phyloP scores from a whole-genome alignment of 2,113 vertebrate species.

The Silurus asotus region DNA sequence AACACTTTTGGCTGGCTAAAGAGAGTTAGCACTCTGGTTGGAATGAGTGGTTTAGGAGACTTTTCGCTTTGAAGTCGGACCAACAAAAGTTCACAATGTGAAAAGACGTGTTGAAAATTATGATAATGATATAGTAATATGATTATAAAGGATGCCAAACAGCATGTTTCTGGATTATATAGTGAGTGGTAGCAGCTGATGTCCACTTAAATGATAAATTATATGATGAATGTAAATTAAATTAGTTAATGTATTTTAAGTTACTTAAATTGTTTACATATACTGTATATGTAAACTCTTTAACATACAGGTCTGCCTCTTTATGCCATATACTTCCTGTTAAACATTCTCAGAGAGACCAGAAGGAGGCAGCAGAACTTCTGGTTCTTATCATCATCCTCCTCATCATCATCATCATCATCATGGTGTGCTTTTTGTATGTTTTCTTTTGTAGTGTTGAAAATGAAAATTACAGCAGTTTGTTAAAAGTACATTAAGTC shows the following conservation, averaged over 20 bases:
- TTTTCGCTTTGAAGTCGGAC: no score
- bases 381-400: not conserved
- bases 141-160: not conserved
- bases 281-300: not conserved
- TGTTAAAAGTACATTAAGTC: not conserved
- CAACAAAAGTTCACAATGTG: no score
- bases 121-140: no score
- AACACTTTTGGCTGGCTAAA: not conserved
- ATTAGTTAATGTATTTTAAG: no score
- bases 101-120: no score
- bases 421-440: not conserved
- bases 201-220: no score
- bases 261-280: no score
- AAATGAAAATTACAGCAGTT: not conserved
- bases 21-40: not conserved
- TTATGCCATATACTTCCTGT: not conserved
- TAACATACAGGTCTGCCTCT: not conserved
- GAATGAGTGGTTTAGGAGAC: no score
- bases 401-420: not conserved
- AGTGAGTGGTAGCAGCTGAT: not conserved
- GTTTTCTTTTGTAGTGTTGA: not conserved
- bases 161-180: not conserved
- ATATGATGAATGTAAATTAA: no score
- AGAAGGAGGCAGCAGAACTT: slow-evolving; percentile 4
- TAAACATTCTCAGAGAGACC: not conserved